A percentile compares a stretch with the other conserved stretches of the same genome.
These are phyloP conservation scores for Malaclemys terrapin DNA, from an alignment of 2,113 vertebrate species.

Conservation along the genomic window DNA sequence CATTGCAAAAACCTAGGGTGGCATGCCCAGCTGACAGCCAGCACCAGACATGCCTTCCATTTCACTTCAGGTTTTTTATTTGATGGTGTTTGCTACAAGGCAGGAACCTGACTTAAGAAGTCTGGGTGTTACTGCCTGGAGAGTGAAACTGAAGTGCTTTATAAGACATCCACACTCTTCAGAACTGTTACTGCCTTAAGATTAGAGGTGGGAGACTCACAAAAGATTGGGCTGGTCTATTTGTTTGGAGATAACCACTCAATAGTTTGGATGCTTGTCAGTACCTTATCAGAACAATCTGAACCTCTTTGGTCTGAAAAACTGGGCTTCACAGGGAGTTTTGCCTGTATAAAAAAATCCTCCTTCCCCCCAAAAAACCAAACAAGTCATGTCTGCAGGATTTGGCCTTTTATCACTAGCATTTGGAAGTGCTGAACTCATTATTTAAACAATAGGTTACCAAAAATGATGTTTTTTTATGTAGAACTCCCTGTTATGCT, in stretches of 20 bases:
- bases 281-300: not conserved
- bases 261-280: not conserved
- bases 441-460: not conserved
- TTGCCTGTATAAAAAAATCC: not conserved
- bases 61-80: slow-evolving; percentile 47
- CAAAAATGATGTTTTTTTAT: not conserved
- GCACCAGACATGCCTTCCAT: not conserved
- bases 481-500: not conserved
- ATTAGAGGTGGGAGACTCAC: slow-evolving; percentile 39
- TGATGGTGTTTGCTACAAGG: slow-evolving; percentile 38
- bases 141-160: slow-evolving; percentile 27
- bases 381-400: accelerated
- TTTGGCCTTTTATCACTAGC: not conserved
- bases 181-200: not conserved
- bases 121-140: not conserved
- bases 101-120: slow-evolving; percentile 33
- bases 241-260: not conserved
- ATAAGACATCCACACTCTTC: slow-evolving; percentile 20
- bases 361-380: not conserved
- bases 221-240: slow-evolving; percentile 6
- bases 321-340: not conserved
- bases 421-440: not conserved
- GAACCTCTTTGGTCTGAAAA: not conserved
- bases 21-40: slow-evolving; percentile 28
- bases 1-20: slow-evolving; percentile 42